phyloP scores from a whole-genome alignment of 2,888 invertebrate species.

The Pelosia muscerda region DNA sequence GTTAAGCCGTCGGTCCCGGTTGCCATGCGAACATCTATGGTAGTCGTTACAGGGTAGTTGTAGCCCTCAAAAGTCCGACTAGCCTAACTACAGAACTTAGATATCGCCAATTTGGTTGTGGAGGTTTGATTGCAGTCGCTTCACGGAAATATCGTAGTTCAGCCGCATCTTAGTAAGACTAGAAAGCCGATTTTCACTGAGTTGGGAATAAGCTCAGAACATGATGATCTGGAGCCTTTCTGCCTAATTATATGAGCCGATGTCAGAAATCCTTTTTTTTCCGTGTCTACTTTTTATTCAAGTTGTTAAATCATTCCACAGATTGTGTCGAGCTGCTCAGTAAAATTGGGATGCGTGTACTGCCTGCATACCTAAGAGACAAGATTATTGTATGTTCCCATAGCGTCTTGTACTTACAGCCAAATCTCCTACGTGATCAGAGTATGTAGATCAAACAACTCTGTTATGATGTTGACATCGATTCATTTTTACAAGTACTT shows the following conservation, averaged over 20 bases:
- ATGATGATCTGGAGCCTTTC: neutral
- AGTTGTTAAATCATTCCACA: neutral
- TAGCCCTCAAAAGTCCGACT: no score
- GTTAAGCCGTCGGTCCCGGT: no score
- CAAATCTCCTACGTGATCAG: constrained; percentile 4
- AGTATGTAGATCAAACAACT: neutral
- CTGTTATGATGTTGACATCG: neutral
- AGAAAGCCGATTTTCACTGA: no score
- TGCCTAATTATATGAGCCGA: neutral
- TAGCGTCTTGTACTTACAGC: neutral
- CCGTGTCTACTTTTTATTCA: neutral
- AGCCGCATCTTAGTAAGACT: no score
- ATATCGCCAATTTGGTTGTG: no score
- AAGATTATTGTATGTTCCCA: constrained; percentile 1
- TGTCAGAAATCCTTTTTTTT: neutral
- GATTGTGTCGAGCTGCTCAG: constrained; percentile 2
- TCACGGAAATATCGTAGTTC: no score
- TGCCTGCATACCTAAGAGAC: constrained; percentile 4
- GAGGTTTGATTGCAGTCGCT: no score
- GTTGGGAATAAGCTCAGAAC: no score
- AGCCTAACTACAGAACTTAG: no score
- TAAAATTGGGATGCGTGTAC: constrained; percentile 1
- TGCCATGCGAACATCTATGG: no score
- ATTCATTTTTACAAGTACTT: neutral
- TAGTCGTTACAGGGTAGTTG: no score